Conservation (phyloP, 2,113 vertebrate species). For the Corythaixoides concolor region DNA sequence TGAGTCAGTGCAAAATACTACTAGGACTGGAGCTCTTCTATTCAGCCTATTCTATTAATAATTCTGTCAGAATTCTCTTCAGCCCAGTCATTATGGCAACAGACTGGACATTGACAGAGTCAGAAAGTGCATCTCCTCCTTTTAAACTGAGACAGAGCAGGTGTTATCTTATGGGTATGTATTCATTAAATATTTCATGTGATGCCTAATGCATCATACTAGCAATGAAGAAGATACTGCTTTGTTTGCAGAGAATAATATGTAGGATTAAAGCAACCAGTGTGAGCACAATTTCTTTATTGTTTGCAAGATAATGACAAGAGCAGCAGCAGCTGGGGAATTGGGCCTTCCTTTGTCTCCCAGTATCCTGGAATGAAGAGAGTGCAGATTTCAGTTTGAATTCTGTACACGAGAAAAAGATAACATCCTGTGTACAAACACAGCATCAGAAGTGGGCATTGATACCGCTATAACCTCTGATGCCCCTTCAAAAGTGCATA, state of each 20-base stretch:
- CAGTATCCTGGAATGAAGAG: not conserved
- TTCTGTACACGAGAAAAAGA: not conserved
- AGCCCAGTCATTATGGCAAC: not conserved
- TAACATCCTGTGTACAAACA: not conserved
- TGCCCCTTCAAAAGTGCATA: not conserved
- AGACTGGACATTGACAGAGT: not conserved
- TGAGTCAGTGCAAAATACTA: not conserved
- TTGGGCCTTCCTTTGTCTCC: not conserved
- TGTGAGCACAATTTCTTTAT: not conserved
- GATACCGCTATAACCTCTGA: not conserved
- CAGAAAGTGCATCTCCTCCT: not conserved
- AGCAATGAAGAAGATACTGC: not conserved
- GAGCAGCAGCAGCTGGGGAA: not conserved
- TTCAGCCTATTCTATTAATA: not conserved
- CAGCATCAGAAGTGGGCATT: not conserved
- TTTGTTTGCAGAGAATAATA: not conserved
- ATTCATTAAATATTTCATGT: not conserved
- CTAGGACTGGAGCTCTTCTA: not conserved
- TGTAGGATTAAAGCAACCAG: not conserved
- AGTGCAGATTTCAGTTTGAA: not conserved
- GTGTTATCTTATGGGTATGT: not conserved
- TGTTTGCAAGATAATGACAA: not conserved
- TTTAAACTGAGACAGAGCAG: not conserved
- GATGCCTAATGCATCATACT: not conserved
- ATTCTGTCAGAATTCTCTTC: not conserved